Percentiles rank a stretch among this genome's conserved stretches.
Evolutionary conservation across 2,797 vertebrate genomes (phyloP).

Genomic region (Labeo calbasu): DNA sequence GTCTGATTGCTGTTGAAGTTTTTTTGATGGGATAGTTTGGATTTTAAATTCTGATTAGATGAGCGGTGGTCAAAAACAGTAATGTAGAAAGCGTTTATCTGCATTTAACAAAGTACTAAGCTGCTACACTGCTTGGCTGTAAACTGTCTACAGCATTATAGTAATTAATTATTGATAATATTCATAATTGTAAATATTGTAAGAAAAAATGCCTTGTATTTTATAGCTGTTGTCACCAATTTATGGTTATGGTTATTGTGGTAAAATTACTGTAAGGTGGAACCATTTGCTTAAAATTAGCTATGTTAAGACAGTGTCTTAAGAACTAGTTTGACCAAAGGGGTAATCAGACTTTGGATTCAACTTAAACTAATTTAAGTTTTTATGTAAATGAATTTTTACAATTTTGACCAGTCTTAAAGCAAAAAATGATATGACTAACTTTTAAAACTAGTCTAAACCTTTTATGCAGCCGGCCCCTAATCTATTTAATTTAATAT

Average conservation of each 20-base stretch:
- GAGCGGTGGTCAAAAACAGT: neutral
- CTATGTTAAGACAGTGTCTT: no score
- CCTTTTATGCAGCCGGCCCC: neutral
- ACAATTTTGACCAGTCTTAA: no score
- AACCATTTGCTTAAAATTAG: no score
- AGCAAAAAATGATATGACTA: no score
- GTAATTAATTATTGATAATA: neutral
- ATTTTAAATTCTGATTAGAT: slow-evolving; percentile 6
- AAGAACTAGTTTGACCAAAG: no score
- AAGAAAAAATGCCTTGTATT: neutral
- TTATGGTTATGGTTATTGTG: neutral
- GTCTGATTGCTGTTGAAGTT: neutral
- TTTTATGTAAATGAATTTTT: no score
- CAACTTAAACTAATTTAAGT: no score
- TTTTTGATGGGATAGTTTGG: neutral
- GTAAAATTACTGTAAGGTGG: neutral
- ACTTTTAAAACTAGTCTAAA: no score
- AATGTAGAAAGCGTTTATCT: no score
- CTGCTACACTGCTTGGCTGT: neutral
- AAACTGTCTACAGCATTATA: neutral
- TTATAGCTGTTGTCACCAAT: neutral
- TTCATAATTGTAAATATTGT: neutral
- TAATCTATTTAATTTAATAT: neutral
- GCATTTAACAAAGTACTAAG: no score
- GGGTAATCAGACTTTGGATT: no score